Percentiles rank a stretch among this genome's conserved stretches.
These are phyloP conservation scores for Bombylius major DNA, from an alignment of 2,888 invertebrate species.

Conservation along the genomic window DNA sequence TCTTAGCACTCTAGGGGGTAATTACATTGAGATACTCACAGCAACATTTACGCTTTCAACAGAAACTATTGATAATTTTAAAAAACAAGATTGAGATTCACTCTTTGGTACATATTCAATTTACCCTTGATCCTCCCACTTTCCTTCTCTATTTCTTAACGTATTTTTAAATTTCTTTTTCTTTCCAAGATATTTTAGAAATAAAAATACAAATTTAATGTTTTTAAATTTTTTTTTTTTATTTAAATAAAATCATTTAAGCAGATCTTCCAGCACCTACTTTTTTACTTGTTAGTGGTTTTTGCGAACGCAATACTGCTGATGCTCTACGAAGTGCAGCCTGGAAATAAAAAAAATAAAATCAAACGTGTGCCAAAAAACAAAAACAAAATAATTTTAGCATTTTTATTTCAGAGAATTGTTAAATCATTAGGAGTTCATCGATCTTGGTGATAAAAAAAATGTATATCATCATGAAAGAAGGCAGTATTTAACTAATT, in stretches of 20 bases:
- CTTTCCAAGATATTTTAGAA: too few species aligned
- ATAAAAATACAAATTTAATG: too few species aligned
- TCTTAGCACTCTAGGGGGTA: too few species aligned
- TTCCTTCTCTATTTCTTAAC: too few species aligned
- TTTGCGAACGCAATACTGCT: conserved; percentile 84
- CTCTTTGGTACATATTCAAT: too few species aligned
- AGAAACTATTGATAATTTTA: too few species aligned
- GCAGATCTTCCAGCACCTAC: conserved; percentile 23
- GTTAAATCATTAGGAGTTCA: conserved; percentile 30
- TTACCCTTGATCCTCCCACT: too few species aligned
- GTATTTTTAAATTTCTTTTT: too few species aligned
- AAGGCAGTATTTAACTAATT: conserved; percentile 7
- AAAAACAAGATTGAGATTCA: too few species aligned
- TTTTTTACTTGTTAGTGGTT: conserved; percentile 72
- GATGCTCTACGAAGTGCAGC: conserved; percentile 86
- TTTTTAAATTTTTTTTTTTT: too few species aligned
- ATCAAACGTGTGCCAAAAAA: neutral
- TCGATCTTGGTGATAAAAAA: conserved; percentile 38
- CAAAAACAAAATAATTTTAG: neutral
- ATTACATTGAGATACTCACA: too few species aligned
- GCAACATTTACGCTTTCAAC: too few species aligned
- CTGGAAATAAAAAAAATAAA: conserved; percentile 38
- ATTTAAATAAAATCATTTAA: neutral
- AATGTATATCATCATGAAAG: conserved; percentile 8
- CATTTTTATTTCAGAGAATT: conserved; percentile 10